A percentile compares a stretch with the other conserved stretches of the same genome.
These are phyloP conservation scores for Andrena bucephala DNA, from an alignment of 2,888 invertebrate genomes.

Conservation along the genomic window DNA sequence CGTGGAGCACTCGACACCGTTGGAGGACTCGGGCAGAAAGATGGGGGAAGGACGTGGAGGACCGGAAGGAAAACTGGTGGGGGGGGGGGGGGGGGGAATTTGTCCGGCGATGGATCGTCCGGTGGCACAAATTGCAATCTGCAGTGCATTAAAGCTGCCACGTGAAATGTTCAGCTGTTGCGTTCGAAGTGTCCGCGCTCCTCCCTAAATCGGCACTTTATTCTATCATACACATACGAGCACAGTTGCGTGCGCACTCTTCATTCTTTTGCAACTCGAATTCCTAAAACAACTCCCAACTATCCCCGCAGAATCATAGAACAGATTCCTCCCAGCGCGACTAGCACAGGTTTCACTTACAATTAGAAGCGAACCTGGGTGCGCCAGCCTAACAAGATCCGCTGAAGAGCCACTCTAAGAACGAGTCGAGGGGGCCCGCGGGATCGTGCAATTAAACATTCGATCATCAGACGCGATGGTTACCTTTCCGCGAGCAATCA, in stretches of 20 bases:
- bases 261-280: too few species aligned
- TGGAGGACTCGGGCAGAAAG: neutral
- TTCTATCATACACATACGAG: neutral
- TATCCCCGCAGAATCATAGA: too few species aligned
- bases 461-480: neutral
- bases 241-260: neutral
- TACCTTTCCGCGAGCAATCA: neutral
- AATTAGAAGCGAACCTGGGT: too few species aligned
- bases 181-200: neutral
- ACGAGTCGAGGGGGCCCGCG: too few species aligned
- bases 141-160: neutral
- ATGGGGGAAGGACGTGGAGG: neutral
- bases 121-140: neutral
- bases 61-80: neutral
- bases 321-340: too few species aligned
- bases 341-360: too few species aligned
- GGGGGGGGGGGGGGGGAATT: neutral
- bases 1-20: neutral
- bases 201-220: neutral
- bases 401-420: too few species aligned
- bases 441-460: conserved; percentile 2
- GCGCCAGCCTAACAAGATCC: too few species aligned
- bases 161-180: conserved; percentile 12
- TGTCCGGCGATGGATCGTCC: neutral
- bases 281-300: too few species aligned